phyloP scores from a whole-genome alignment of 2,797 vertebrate genomes.

The Ibycter americanus region DNA sequence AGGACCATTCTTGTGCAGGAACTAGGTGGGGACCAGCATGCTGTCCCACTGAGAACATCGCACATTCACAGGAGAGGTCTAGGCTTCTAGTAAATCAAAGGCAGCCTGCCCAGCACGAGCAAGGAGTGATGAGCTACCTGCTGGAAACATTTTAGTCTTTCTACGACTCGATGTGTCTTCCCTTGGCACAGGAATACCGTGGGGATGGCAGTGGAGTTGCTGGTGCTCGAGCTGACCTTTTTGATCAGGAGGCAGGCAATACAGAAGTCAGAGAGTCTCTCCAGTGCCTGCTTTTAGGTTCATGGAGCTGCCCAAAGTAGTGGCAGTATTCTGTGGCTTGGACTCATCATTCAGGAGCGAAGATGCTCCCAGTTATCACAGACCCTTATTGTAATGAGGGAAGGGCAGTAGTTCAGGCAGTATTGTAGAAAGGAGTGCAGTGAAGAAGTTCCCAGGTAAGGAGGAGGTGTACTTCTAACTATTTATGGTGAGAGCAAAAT shows the following conservation, averaged over 20 bases:
- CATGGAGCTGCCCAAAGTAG: background rate
- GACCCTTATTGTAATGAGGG: background rate
- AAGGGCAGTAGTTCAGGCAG: background rate
- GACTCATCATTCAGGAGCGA: background rate
- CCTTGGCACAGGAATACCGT: rapidly evolving
- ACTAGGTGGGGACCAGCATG: background rate
- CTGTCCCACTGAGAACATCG: background rate
- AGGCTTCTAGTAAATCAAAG: background rate
- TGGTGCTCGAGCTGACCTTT: background rate
- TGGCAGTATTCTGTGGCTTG: background rate
- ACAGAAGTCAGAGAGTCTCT: background rate
- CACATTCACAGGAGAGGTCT: background rate
- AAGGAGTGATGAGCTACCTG: background rate
- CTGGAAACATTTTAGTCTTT: background rate
- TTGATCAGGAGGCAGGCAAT: background rate
- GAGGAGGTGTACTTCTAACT: background rate
- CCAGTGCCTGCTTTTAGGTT: background rate
- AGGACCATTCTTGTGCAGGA: background rate
- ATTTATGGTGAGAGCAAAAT: background rate
- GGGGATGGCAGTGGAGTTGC: background rate
- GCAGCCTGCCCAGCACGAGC: background rate
- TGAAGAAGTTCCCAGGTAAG: background rate
- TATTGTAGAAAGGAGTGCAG: background rate
- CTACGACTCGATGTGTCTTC: background rate
- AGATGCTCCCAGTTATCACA: background rate